These are phyloP conservation scores for Caenorhabditis latens DNA, from an alignment of 1,140 invertebrate species.

Conservation along the genomic window DNA sequence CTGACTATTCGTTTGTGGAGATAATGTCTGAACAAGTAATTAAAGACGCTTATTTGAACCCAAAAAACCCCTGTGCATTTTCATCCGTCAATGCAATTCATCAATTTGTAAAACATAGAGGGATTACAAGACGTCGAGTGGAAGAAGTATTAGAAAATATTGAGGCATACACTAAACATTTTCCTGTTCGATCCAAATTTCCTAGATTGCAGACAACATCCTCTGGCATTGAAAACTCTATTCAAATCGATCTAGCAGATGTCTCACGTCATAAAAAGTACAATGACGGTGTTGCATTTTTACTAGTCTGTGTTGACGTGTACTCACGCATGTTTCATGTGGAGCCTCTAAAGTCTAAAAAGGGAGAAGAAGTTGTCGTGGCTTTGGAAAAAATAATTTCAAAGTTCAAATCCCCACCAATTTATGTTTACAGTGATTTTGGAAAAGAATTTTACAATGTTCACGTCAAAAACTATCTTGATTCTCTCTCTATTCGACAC, in stretches of 20 bases:
- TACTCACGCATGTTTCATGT: neutral
- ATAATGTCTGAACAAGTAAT: neutral
- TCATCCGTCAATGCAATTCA: neutral
- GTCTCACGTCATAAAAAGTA: neutral
- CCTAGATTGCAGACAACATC: neutral
- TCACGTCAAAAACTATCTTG: neutral
- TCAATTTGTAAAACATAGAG: neutral
- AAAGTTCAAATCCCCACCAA: neutral
- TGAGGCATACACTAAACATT: neutral
- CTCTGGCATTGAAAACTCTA: neutral
- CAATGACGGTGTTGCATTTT: neutral
- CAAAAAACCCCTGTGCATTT: neutral
- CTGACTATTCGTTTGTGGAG: neutral
- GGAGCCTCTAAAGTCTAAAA: neutral
- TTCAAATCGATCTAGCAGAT: neutral
- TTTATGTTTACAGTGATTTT: slow-evolving; percentile 1
- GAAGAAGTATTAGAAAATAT: neutral
- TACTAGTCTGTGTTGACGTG: neutral
- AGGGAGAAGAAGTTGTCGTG: neutral
- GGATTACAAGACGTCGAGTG: neutral
- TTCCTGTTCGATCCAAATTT: neutral
- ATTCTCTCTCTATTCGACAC: neutral
- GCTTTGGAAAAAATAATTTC: slow-evolving; percentile 6
- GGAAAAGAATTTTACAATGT: slow-evolving; percentile 2
- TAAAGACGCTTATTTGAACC: neutral